These are phyloP conservation scores for rat (Rattus norvegicus) DNA, from an alignment of 2,113 vertebrate genomes.

Conservation along the genomic window GRCr8 NC_086020.1:177901501-177902000, in stretches of 20 bases:
- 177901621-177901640: neutral
- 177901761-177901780: neutral
- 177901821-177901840: neutral
- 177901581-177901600: neutral
- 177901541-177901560: neutral
- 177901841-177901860: neutral
- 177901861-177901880: neutral
- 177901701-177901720: neutral
- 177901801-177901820: neutral
- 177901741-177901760: neutral
- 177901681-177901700: conserved; percentile 43
- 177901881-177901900: neutral
- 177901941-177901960: too few relatives aligned
- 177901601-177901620: neutral
- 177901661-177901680: conserved; percentile 34
- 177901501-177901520: neutral
- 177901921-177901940: too few relatives aligned
- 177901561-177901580: neutral
- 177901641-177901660: neutral
- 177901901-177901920: neutral
- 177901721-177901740: conserved; percentile 2
- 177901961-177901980: too few relatives aligned
- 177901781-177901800: neutral
- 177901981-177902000: too few relatives aligned
- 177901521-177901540: neutral